These are phyloP conservation scores for Caenorhabditis imperialis DNA, from an alignment of 2,888 invertebrate genomes.

Conservation along the genomic window DNA sequence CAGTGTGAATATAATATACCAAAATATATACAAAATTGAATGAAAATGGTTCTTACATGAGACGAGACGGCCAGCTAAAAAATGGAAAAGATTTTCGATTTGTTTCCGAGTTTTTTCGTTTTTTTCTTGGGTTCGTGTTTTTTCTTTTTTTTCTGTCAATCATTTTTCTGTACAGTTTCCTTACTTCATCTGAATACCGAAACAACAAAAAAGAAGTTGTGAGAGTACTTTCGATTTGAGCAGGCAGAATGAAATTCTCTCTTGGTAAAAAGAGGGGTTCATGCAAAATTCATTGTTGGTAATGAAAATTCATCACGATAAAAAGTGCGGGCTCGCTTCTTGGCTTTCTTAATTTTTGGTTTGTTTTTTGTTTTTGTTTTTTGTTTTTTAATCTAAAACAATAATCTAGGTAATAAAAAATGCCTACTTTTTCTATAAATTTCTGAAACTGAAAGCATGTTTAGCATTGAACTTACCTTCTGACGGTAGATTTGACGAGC, in stretches of 20 bases:
- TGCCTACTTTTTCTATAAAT: not conserved
- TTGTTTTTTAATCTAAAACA: conserved; percentile 1
- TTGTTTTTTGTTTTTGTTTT: not conserved
- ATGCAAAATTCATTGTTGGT: conserved; percentile 52
- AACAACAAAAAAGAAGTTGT: conserved; percentile 10
- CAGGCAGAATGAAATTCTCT: conserved; percentile 34
- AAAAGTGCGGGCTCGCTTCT: conserved; percentile 45
- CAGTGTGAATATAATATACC: conserved; percentile 35
- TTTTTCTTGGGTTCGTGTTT: not conserved
- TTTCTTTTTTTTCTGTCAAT: not conserved
- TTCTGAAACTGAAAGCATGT: too few species aligned
- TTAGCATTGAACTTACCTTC: conserved; percentile 68
- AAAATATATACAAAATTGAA: conserved; percentile 24
- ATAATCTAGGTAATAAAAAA: not conserved
- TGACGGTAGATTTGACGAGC: conserved; percentile 78
- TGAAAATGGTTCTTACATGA: conserved; percentile 72
- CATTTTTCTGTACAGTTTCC: not conserved
- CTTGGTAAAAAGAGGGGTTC: conserved; percentile 18
- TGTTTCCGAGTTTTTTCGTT: not conserved
- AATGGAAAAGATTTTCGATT: conserved; percentile 26
- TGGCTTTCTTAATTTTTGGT: conserved; percentile 41
- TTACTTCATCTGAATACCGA: too few species aligned
- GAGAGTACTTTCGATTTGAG: conserved; percentile 2
- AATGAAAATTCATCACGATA: conserved; percentile 45
- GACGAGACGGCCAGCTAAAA: conserved; percentile 78